Base-by-base conservation (phyloP, 2,797 vertebrate genomes). In the Vireo griseus region DNA sequence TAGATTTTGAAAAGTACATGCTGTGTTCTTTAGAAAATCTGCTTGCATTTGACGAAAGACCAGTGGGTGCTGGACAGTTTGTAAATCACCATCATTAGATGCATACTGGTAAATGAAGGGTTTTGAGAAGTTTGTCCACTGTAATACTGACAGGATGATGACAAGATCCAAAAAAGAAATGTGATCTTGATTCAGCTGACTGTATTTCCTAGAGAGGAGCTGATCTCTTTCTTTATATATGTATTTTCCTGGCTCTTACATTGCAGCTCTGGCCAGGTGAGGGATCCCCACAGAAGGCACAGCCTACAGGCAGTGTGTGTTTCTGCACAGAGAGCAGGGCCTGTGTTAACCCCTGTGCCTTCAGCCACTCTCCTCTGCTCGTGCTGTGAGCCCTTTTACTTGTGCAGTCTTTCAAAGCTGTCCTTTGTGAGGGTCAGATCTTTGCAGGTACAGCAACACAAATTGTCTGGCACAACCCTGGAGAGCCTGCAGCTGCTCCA, bases 261-360 rank as follows among this genome's bases (percentile, higher is more conserved):
- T 39, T 72, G 5, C 40, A 55, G 31, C 40, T 61, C 21, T 84
- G 66, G 11, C 29, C 47, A 47, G 21, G 25, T 77, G 39, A 71
- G 78, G 20, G 13, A 67, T 62, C 14, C 28, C 31, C 25, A 12
- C 0, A 2, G 31, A 44, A 68, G 26, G n/a, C 29, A 16, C 0
- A 5, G 44, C 26, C 25, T 44, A 1, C 8, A 7, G 28, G 19
- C 33, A 57, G 18, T 6, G 33, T 33, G 39, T 63, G 45, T 22
- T 76, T 79, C 68, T 67, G 19, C 52, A 28, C 7, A 55, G 75
- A 33, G 12, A 66, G 14, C 16, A 48, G 45, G 13, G 13, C 19
- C 48, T 52, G 6, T 20, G 33, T 28, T 29, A 57, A 11, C 33
- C 37, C 35, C 22, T 54, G 7, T 37, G 25, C 25, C 33, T 80